Base-by-base conservation (phyloP, 1,140 invertebrate genomes). In the Drosophila hydei region DNA sequence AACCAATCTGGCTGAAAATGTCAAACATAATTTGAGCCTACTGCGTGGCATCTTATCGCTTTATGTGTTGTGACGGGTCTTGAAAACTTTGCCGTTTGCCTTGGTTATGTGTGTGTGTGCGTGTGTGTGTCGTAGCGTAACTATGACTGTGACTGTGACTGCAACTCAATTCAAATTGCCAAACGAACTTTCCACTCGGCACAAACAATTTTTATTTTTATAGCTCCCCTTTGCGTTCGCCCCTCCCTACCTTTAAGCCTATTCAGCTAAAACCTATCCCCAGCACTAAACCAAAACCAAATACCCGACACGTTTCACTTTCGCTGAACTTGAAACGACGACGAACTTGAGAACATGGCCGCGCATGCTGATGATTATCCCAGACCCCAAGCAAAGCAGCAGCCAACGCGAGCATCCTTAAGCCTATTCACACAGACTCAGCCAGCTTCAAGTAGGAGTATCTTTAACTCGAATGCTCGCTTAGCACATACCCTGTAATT, bases 351-450 rank as follows among this genome's bases (percentile, higher is more conserved):
- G 63, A 54, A 79, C 72, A 75, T 81, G 78, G 56, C 70, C 42
- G 73, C 79, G 81, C 80, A 85, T 85, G 80, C 81, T 85, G 80
- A 85, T 87, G 77, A 87, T 79, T 77, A 87, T 85, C 73, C 69
- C 65, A 48, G 60, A 47, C 48, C 60, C 38, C 14, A 25, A 59
- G 9, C 43, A n/a, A 45, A 30, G 45, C 64, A 36, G 19, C 62
- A 38, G n/a, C 12, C 55, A 40, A 8, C 19, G 40, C 73, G 61
- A 59, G 36, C 47, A 51, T 51, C 36, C 55, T 60, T 60, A 68
- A 60, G 64, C 64, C 64, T 68, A 68, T 42, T 42, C 58, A 61
- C 21, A 61, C 7, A 48, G 27, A n/a, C 38, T 21, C 18, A 56
- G 21, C 1, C 11, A 30, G 33, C 36, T 8, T 18, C 25, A 51